Base-by-base conservation (phyloP, 2,113 vertebrate species). In the Nycticorax nycticorax region DNA sequence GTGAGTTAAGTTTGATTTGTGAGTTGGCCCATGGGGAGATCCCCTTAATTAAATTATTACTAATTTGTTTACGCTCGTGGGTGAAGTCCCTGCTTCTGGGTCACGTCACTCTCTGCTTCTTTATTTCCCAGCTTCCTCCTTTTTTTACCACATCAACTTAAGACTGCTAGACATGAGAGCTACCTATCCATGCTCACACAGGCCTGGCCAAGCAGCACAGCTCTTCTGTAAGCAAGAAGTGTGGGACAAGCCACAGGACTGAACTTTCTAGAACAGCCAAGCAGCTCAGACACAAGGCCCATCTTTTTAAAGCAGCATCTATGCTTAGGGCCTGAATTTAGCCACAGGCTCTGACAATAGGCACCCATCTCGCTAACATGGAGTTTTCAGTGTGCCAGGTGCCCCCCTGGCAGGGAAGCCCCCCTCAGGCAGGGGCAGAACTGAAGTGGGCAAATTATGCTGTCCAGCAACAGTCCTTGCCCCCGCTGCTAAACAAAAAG, bases 41-140 rank as follows among this genome's bases (percentile, higher is more conserved):
- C 17, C 37, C 18, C 74, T 93, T 87, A 68, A 91, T 73, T 87
- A 82, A 86, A 22, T 59, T 55, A 78, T 75, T 87, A 86, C 15
- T 77, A 55, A 73, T 85, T 73, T 66, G 35, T 95, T 96, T 89
- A 95, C 32, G 55, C 76, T 92, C 69, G 17, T 5, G 13, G 37
- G 41, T n/a, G n/a, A 92, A 77, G 79, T 74, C 68, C 22, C 14
- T 6, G 35, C 21, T 73, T 89, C 32, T 41, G 23, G 30, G 81
- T 45, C 39, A 84, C 8, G 2, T 72, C 69, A 68, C 21, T 68
- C 64, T 63, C 64, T 27, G 32, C 17, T 24, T 75, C 45, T 64
- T 68, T 59, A 23, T 80, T 92, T 84, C 39, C 56, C 89, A 84
- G 66, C 12, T 56, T 77, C 66, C 64, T 92, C 64, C 48, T 64